phyloP scores from a whole-genome alignment of 1,140 invertebrate genomes.

The Acromyrmex echinatior region DNA sequence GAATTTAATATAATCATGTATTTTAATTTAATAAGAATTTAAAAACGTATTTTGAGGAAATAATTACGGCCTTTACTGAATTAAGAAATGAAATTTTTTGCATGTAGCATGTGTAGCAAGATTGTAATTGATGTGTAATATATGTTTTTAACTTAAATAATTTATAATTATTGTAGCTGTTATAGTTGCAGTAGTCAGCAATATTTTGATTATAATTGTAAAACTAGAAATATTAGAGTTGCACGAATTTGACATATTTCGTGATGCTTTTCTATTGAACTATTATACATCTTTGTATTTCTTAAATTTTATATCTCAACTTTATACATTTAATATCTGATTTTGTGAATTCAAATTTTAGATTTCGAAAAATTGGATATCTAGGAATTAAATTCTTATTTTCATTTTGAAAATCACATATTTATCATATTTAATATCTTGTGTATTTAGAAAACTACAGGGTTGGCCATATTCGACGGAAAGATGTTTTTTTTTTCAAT shows the following conservation, averaged over 20 bases:
- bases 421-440: not conserved
- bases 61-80: conserved; percentile 20
- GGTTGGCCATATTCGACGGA: too few relatives aligned
- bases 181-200: conserved; percentile 13
- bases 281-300: not conserved
- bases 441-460: not conserved
- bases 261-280: conserved; percentile 38
- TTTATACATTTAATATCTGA: not conserved
- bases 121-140: conserved; percentile 15
- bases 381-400: not conserved
- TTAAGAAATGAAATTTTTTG: conserved; percentile 33
- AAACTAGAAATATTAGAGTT: conserved; percentile 17
- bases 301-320: not conserved
- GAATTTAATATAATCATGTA: not conserved
- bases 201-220: conserved; percentile 25
- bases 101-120: conserved; percentile 64
- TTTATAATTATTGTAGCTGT: conserved; percentile 14
- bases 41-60: not conserved
- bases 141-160: conserved; percentile 18
- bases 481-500: too few relatives aligned
- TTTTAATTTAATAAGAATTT: not conserved
- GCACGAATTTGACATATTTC: conserved; percentile 36
- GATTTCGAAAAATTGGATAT: not conserved
- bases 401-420: not conserved
- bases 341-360: not conserved